A percentile compares a stretch with the other conserved stretches of the same genome.
These are phyloP conservation scores for Saxicola maurus DNA, from an alignment of 2,797 vertebrate species.

Conservation along the genomic window DNA sequence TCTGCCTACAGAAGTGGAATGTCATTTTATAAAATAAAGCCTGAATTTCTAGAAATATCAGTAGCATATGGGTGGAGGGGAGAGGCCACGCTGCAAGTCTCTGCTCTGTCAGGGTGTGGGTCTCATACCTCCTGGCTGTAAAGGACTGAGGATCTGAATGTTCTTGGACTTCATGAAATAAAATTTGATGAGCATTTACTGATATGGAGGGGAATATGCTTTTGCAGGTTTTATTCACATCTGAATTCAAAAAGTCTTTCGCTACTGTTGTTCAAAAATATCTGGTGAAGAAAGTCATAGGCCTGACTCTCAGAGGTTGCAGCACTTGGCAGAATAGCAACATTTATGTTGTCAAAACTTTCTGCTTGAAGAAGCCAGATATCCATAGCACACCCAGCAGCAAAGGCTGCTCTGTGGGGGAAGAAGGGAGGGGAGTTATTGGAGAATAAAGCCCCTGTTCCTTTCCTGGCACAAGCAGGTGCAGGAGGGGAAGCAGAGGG, in stretches of 20 bases:
- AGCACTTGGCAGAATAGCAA: not conserved
- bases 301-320: not conserved
- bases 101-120: not conserved
- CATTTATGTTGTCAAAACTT: not conserved
- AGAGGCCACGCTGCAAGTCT: not conserved
- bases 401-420: not conserved
- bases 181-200: not conserved
- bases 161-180: not conserved
- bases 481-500: not conserved
- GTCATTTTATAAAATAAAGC: not conserved
- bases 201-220: too few species aligned
- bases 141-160: not conserved
- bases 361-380: not conserved
- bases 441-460: not conserved
- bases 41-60: not conserved
- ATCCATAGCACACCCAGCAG: not conserved
- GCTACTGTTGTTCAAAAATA: not conserved
- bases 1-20: not conserved
- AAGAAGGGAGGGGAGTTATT: not conserved
- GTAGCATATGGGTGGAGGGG: rapidly evolving
- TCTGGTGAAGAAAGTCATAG: not conserved
- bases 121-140: not conserved
- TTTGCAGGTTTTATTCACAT: not conserved
- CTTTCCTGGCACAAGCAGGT: not conserved
- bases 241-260: not conserved